Conservation (phyloP, 2,797 vertebrate species). For the Botia kubotai region DNA sequence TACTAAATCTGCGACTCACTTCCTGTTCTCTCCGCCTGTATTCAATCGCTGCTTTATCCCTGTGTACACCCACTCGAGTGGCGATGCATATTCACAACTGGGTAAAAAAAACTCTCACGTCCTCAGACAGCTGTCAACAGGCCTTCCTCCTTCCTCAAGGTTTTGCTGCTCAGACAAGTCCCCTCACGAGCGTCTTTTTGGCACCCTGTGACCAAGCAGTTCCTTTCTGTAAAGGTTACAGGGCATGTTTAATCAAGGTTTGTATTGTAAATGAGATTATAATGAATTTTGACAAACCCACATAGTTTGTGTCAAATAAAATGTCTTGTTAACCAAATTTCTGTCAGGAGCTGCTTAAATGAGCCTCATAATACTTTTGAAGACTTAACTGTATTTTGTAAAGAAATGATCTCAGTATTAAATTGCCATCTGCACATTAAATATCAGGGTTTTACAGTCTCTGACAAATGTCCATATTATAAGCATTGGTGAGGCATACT, state of each 20-base stretch:
- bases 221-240: conserved; percentile 4
- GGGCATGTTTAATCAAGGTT: conserved; percentile 31
- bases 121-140: conserved; percentile 56
- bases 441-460: neutral
- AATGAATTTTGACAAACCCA: conserved; percentile 17
- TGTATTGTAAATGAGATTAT: neutral
- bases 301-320: conserved; percentile 15
- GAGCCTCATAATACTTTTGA: neutral
- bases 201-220: neutral
- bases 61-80: conserved; percentile 57
- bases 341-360: neutral
- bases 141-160: conserved; percentile 31
- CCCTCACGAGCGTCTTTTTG: conserved; percentile 19
- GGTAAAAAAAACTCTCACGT: conserved; percentile 57
- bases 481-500: neutral
- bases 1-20: conserved; percentile 23
- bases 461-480: neutral
- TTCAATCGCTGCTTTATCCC: conserved; percentile 57
- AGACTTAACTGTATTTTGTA: neutral
- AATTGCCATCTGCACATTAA: too few relatives aligned
- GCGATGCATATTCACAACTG: conserved; percentile 56
- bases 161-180: conserved; percentile 42
- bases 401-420: neutral
- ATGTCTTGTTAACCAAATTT: conserved; percentile 17
- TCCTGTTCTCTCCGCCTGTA: conserved; percentile 49